Base-by-base conservation (phyloP, 2,888 invertebrate genomes). In the Polyommatus iphigenia region DNA sequence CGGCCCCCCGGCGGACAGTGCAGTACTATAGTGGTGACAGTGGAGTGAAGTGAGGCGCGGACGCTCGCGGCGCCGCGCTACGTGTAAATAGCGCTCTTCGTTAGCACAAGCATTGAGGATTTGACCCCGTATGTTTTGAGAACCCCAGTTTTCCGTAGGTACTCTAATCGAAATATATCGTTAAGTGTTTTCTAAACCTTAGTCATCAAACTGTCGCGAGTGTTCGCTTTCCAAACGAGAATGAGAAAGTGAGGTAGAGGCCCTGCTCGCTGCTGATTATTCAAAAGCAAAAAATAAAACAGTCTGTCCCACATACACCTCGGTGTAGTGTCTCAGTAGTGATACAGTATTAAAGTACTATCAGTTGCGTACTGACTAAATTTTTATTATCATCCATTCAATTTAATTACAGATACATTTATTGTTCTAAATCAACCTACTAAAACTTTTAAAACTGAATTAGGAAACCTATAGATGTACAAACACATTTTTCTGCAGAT, bases 51-150 rank as follows among this genome's bases (percentile, higher is more conserved):
- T 67, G 67, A 15, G 20, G 67, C 29, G 67, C 29, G 67, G 29
- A 67, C 29, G 29, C 6, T 67, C 67, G 67, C 78, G 76, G 79
- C 77, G 80, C 75, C 76, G 84, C 87, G 87, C 87, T 85, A 24
- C 67, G 84, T 91, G 91, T 92, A 92, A 84, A 92, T 92, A 86
- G 80, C 82, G 84, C 80, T 79, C 82, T 79, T 85, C 85, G 80
- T 90, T 91, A 90, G 89, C 88, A 89, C 91, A 86, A 87, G 67
- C 67, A 32, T 85, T 88, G 87, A 89, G 92, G 92, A 93, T 93
- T 93, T 93, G 93, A 92, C 75, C 85, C 85, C 86, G 80, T 82
- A 79, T 79, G 80, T 81, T 81, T 79, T 77, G 75, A 75, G 50
- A 54, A 75, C 29, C 50, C 29, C 50, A 54, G 75, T 80, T 82